Conservation (phyloP, 1,140 invertebrate species). For the Leptestheria dahalacensis region DNA sequence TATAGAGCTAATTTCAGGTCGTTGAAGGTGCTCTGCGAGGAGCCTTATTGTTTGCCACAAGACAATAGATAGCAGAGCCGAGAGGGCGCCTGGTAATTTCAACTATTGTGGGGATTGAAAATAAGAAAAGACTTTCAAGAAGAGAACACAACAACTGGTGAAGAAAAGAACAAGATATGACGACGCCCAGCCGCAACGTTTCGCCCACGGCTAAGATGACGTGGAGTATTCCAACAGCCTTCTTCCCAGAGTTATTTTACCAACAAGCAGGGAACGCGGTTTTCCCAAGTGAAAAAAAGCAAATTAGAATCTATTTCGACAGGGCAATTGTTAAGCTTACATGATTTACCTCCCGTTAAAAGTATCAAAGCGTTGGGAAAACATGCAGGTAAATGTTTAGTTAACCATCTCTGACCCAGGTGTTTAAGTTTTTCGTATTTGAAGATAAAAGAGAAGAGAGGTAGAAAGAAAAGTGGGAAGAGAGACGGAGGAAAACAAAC, state of each 20-base stretch:
- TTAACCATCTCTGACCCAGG: no score
- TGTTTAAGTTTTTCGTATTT: neutral
- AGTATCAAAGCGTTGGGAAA: no score
- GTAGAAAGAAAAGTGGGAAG: neutral
- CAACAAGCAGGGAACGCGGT: no score
- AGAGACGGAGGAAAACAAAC: slow-evolving; percentile 1
- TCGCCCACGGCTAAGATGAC: neutral
- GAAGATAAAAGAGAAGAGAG: slow-evolving; percentile 7
- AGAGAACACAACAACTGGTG: neutral
- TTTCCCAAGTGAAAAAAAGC: no score
- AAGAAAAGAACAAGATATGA: neutral
- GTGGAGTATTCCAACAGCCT: neutral
- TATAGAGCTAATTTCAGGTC: neutral
- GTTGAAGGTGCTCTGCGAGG: neutral
- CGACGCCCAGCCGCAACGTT: neutral
- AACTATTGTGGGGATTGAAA: neutral
- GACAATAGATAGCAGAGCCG: neutral
- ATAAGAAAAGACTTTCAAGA: neutral
- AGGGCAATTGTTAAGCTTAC: no score
- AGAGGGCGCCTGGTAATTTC: neutral
- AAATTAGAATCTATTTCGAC: no score
- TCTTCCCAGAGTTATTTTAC: no score
- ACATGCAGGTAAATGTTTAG: no score
- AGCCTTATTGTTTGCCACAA: neutral
- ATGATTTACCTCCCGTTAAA: no score